Evolutionary conservation across 2,888 invertebrate genomes (phyloP), one percentile per base, ranked within the genome.

Genomic region (Morpho helenor): DNA sequence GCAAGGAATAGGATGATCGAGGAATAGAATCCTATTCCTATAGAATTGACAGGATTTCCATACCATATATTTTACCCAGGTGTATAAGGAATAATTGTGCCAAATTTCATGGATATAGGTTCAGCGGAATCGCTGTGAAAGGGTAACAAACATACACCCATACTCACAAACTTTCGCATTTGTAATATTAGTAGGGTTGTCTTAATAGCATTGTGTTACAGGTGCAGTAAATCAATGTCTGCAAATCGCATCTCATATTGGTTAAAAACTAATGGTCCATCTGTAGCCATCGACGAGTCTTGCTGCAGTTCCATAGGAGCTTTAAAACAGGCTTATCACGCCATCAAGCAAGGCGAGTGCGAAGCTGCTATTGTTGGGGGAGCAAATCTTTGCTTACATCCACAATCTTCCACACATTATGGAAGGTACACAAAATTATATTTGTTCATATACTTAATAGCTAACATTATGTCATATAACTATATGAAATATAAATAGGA

Each of bases 301-400:
- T 84, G 85, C 70, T 79, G 80, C 65, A 82, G 84, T 16, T 80
- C 82, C 0, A 61, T 74, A 0, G 72, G 70, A 0, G 85, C 82
- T 0, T 56, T 87, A 16, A 79, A 83, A 55, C 75, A 75, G 56
- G 87, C 84, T 0, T 79, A 74, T 57, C 68, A 70, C 5, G 82
- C 80, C 2, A 75, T 88, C 4, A 60, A 62, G 0, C 69, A 73
- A 0, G 87, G 86, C 0, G 77, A 79, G 7, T 84, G 86, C 52
- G 87, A 86, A 23, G 79, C 82, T 0, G 94, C 94, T 9, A 82
- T 94, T 39, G 94, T 94, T 2, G 94, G 92, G 2, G 94, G 93
- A 1, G 78, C 87, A 7, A 92, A 90, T 65, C 68, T 94, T 9
- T 92, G 91, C 56, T 71, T 94, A 39, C 92, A 93, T 64, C 94